A percentile compares a stretch with the other conserved stretches of the same genome.
Evolutionary conservation across 1,140 invertebrate genomes (phyloP).

Genomic region (Trissolcus basalis): DNA sequence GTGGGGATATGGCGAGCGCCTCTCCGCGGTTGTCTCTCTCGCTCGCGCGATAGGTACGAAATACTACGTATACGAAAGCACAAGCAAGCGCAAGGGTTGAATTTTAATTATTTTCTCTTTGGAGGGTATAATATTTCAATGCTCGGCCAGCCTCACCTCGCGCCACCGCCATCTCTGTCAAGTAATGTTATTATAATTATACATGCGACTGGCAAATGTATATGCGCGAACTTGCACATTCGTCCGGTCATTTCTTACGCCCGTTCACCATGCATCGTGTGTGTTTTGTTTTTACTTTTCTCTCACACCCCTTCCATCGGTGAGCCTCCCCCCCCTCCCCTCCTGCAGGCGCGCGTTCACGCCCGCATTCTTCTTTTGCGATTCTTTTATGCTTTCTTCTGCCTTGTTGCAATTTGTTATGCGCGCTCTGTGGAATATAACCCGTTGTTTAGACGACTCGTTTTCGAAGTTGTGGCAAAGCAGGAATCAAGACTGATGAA

Average conservation of each 20-base stretch:
- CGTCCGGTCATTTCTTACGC: constrained; percentile 53
- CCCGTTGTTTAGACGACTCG: constrained; percentile 55
- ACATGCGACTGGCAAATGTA: constrained; percentile 62
- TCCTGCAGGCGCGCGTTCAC: too few relatives aligned
- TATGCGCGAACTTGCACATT: constrained; percentile 32
- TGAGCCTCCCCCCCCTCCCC: constrained; percentile 14
- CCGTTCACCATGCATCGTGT: constrained; percentile 39
- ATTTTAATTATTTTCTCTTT: constrained; percentile 78
- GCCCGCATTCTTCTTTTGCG: constrained; percentile 51
- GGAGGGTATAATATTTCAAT: constrained; percentile 77
- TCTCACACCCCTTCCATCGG: constrained; percentile 7
- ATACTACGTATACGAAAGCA: constrained; percentile 57
- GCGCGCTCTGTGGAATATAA: constrained; percentile 52
- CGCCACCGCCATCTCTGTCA: constrained; percentile 72
- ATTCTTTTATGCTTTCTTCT: constrained; percentile 54
- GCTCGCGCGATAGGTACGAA: constrained; percentile 46
- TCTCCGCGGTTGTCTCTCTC: constrained; percentile 41
- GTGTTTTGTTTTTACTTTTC: constrained; percentile 29
- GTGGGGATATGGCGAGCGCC: constrained; percentile 44
- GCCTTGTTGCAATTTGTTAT: constrained; percentile 54
- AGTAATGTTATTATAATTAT: constrained; percentile 77
- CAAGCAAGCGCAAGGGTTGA: constrained; percentile 74
- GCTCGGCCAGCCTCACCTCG: constrained; percentile 70
- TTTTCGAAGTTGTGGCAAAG: constrained; percentile 51
- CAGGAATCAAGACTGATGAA: constrained; percentile 52